Base-by-base conservation (phyloP, 2,113 vertebrate genomes). In the Chaetodon auriga region DNA sequence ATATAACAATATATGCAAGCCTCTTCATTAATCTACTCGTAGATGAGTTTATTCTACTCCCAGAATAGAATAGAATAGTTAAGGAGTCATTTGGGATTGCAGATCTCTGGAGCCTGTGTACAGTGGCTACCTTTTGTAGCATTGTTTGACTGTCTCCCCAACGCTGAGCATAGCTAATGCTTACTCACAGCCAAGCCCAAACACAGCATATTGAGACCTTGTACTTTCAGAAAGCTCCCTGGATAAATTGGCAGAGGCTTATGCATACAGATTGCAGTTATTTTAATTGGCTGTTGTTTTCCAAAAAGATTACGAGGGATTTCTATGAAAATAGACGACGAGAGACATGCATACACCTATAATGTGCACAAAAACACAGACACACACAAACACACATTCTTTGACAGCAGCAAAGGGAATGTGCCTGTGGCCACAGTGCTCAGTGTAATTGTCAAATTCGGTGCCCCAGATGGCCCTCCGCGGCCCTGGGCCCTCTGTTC, bases 211-310 rank as follows among this genome's bases (percentile, higher is more conserved):
- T 68, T 81, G 64, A 90, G 80, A 75, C 69, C 57, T 36, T 53
- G 71, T 63, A 41, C 64, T 74, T 71, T 81, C 78, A 69, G 4
- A 55, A 71, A 55, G 19, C 68, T 83, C 85, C 75, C 81, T 15
- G 58, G 82, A 78, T 79, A 87, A 87, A 89, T 80, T 82, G 89
- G 87, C 84, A 6, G 53, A 74, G 78, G 80, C 81, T 84, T 83
- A 62, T 80, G 82, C 82, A 83, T 85, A 85, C 83, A 87, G 79
- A 90, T 77, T 81, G 89, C 74, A 86, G 75, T 68, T 76, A 46
- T 83, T 93, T 90, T 92, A 92, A 93, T 93, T 90, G 91, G 79
- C 83, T 89, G 75, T 87, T 93, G 85, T 92, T 91, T 81, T 53
- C 23, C 87, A 35, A 82, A 60, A 83, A 75, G 68, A 90, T 84